Conservation (phyloP, 2,888 invertebrate genomes). For the Drosophila seclusa region DNA sequence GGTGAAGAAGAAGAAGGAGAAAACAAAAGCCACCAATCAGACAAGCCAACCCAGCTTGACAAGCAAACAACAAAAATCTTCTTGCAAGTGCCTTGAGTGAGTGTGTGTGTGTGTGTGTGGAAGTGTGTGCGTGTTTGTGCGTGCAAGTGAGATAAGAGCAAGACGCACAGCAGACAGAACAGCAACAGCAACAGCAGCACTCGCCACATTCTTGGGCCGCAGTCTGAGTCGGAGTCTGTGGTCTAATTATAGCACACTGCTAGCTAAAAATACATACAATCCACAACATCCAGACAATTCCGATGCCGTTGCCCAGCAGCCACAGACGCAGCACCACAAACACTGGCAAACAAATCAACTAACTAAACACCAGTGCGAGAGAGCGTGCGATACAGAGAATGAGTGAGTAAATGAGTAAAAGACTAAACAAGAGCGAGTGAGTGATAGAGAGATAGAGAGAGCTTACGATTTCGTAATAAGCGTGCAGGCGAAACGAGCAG, state of each 20-base stretch:
- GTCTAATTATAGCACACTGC: conserved; percentile 65
- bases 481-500: conserved; percentile 37
- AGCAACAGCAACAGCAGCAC: conserved; percentile 7
- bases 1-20: neutral
- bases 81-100: conserved; percentile 47
- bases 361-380: conserved; percentile 23
- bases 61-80: conserved; percentile 38
- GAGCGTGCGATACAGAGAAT: conserved; percentile 6
- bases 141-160: conserved; percentile 49
- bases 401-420: conserved; percentile 2
- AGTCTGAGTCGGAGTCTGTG: conserved; percentile 35
- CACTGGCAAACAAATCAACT: conserved; percentile 64
- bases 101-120: conserved; percentile 1
- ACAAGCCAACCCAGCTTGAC: conserved; percentile 7
- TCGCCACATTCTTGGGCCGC: conserved; percentile 6
- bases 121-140: conserved; percentile 3
- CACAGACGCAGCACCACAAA: conserved; percentile 41
- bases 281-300: conserved; percentile 43
- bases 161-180: conserved; percentile 41
- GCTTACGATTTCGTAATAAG: conserved; percentile 54
- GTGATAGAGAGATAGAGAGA: conserved; percentile 7
- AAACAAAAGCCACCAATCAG: conserved; percentile 23
- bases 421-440: conserved; percentile 2
- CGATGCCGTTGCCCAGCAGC: conserved; percentile 33
- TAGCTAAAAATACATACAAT: conserved; percentile 65